Evolutionary conservation across 2,797 vertebrate genomes (phyloP), one percentile per base, ranked within the genome.

Genomic region (Silurus aristotelis): DNA sequence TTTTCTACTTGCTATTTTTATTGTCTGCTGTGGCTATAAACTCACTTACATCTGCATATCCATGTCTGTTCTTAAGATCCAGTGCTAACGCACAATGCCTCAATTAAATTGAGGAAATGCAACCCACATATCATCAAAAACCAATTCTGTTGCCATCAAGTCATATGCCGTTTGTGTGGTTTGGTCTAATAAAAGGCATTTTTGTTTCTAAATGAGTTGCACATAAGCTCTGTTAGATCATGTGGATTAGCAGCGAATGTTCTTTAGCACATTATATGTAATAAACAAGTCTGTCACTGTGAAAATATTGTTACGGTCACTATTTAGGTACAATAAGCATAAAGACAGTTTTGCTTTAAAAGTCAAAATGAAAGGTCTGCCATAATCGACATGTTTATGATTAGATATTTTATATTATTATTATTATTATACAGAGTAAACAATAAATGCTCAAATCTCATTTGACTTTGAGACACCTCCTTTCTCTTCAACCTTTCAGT

Each of bases 151-250:
- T 15, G 66, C 70, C 58, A 52, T 66, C 31, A 38, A 52, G 38
- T 83, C 83, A 83, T 88, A 80, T 87, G 84, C 38, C 38, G 46
- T 25, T 52, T 67, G 25, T 85, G 77, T 66, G 63, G 80, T 63
- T 76, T 61, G 78, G n/a, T 46, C 27, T 60, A 90, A 93, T 89
- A 87, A 89, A 91, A 92, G 86, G 92, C 93, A 90, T 87, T 90
- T 93, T 92, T 91, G 83, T 90, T 66, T 43, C 72, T 31, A 77
- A 89, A 87, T 67, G 31, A 86, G 84, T 55, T 38, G 38, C 38
- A 38, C 38, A 38, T 38, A 3, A 87, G 61, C 64, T 86, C 25
- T 25, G 14, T 68, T 13, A 38, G 80, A 71, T 68, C 78, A 79
- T 66, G 63, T 80, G 78, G 46, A 80, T 80, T 66, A 31, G 25